phyloP scores from a whole-genome alignment of 2,797 vertebrate species.

The Typhlichthys subterraneus region DNA sequence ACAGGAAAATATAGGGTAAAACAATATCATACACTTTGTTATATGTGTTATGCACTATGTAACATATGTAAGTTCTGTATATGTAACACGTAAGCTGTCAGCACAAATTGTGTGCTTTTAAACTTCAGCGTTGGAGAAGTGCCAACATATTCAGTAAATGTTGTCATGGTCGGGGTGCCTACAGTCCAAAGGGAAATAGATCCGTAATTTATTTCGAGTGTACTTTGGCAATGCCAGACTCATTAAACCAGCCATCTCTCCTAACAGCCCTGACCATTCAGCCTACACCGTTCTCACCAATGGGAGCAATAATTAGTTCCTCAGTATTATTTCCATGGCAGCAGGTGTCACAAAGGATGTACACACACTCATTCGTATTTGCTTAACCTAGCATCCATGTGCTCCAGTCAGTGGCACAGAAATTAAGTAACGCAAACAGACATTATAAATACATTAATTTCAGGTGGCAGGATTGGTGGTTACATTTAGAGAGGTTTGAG shows the following conservation, averaged over 20 bases:
- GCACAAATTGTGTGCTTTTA: constrained; percentile 11
- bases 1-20: constrained; percentile 15
- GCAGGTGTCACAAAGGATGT: constrained; percentile 21
- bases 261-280: constrained; percentile 16
- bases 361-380: constrained; percentile 36
- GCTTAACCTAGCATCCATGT: constrained; percentile 42
- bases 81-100: constrained; percentile 2
- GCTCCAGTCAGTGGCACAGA: constrained; percentile 33
- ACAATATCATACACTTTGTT: constrained; percentile 2
- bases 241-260: constrained; percentile 22
- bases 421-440: constrained; percentile 53
- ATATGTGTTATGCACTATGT: too few relatives aligned
- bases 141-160: constrained; percentile 9
- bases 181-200: constrained; percentile 16
- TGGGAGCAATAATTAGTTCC: constrained; percentile 22
- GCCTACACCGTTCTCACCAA: constrained; percentile 15
- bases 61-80: too few relatives aligned
- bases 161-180: constrained; percentile 2
- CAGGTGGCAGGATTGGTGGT: constrained; percentile 25
- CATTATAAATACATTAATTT: constrained; percentile 63
- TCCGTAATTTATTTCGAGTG: constrained; percentile 16
- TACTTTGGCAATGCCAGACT: constrained; percentile 13
- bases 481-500: constrained; percentile 34
- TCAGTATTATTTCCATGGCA: constrained; percentile 11
- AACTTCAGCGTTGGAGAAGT: constrained; percentile 12